phyloP scores from a whole-genome alignment of 2,113 vertebrate species.

The Tretioscincus oriximinensis region DNA sequence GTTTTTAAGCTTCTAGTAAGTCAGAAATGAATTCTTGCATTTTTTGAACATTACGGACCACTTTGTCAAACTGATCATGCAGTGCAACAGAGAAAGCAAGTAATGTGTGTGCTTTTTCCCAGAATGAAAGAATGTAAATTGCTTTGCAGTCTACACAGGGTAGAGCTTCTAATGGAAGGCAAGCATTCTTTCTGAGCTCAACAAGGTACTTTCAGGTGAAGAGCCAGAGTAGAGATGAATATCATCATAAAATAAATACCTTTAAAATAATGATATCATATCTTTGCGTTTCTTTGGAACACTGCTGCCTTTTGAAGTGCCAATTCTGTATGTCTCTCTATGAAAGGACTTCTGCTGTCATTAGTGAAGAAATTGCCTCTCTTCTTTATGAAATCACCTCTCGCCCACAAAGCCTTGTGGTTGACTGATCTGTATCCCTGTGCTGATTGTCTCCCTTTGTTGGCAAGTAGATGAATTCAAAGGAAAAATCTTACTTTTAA shows the following conservation, averaged over 20 bases:
- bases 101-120: background rate
- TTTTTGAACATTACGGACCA: background rate
- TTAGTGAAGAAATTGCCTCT: no score
- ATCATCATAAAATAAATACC: background rate
- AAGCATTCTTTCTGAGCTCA: background rate
- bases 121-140: fast-evolving
- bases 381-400: no score
- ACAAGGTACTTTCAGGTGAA: fast-evolving
- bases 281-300: background rate
- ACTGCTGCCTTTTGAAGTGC: no score
- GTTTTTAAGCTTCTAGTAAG: no score
- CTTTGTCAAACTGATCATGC: background rate
- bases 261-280: fast-evolving
- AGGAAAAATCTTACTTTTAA: no score
- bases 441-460: no score
- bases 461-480: no score
- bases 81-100: background rate
- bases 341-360: no score
- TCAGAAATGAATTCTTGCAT: no score
- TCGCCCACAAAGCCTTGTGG: no score
- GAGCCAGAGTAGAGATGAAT: background rate
- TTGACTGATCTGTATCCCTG: no score
- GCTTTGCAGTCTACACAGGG: background rate
- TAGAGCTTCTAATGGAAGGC: background rate
- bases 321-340: no score